phyloP scores from a whole-genome alignment of 1,140 invertebrate genomes.

The Schlechtendalia chinensis region DNA sequence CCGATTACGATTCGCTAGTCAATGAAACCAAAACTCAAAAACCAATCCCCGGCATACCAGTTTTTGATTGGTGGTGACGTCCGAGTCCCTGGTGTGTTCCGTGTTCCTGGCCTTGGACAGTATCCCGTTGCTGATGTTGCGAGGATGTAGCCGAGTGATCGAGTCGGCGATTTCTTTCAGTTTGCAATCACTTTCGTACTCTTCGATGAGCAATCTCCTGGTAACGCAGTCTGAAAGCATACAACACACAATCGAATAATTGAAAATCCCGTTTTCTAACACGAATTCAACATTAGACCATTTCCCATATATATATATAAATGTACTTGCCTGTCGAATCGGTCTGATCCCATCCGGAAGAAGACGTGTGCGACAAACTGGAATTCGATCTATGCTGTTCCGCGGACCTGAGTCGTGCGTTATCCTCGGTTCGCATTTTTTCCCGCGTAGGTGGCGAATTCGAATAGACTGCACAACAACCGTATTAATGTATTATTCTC shows the following conservation, averaged over 20 bases:
- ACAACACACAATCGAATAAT: neutral
- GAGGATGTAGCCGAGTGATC: conserved; percentile 63
- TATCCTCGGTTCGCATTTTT: conserved; percentile 10
- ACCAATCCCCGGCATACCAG: conserved; percentile 58
- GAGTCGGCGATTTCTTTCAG: conserved; percentile 73
- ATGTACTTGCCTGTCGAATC: conserved; percentile 35
- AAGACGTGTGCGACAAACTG: conserved; percentile 41
- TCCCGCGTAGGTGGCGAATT: conserved; percentile 12
- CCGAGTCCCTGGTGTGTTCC: conserved; percentile 59
- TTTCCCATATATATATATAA: no score
- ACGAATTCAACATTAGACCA: no score
- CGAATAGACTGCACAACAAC: neutral
- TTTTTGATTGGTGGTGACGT: conserved; percentile 58
- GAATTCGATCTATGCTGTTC: conserved; percentile 38
- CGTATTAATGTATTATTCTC: no score
- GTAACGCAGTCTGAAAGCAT: conserved; percentile 50
- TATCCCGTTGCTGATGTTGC: conserved; percentile 53
- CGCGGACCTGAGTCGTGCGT: neutral
- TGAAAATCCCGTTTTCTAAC: no score
- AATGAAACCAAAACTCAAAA: no score
- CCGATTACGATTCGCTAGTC: no score
- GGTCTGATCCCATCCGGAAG: conserved; percentile 39
- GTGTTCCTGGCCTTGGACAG: conserved; percentile 50
- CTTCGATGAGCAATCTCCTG: conserved; percentile 59
- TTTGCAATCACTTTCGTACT: conserved; percentile 60